Base-by-base conservation (phyloP, 1,140 invertebrate species). In the Macrocentrus cingulum region DNA sequence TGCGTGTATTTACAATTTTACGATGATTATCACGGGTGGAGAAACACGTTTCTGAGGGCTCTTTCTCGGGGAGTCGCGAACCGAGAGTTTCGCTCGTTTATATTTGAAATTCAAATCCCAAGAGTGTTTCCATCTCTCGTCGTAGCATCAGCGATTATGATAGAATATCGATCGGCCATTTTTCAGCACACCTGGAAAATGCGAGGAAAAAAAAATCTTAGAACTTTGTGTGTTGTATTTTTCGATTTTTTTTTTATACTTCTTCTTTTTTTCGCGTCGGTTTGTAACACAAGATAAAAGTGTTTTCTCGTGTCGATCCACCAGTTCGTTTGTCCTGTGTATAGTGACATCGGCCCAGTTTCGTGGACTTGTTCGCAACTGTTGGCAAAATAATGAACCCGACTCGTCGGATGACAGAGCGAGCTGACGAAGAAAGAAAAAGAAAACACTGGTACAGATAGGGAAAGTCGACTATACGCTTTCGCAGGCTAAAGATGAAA, bases 331-430 rank as follows among this genome's bases (percentile, higher is more conserved):
- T 15, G 48, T 36, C 25, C 25, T 6, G 20, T n/a, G 45, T 18
- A n/a, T 49, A 49, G 34, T 32, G 32, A 36, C 48, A 32, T 29
- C 32, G 29, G 13, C 25, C 48, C 32, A 51, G 46, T 51, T 36
- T 36, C 9, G n/a, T 32, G 32, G 16, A 51, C 32, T 51, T 36
- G 48, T 51, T 51, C 48, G 36, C 25, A 51, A 36, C 48, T 51
- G 48, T 51, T 32, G 32, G 16, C 19, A 16, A 51, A 51, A 51
- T 51, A 51, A 51, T 51, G 48, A 51, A 49, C 23, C 23, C 13
- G 29, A 36, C 48, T 8, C 48, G 4, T 6, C 7, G 15, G 11
- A 41, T 41, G 15, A 13, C 6, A 20, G n/a, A 29, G 45, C 22
- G 45, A 29, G 45, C 45, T 29, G 25, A 29, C 25, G 25, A 29